Evolutionary conservation across 2,113 vertebrate species (phyloP).

Genomic region (Setophaga petechia): DNA sequence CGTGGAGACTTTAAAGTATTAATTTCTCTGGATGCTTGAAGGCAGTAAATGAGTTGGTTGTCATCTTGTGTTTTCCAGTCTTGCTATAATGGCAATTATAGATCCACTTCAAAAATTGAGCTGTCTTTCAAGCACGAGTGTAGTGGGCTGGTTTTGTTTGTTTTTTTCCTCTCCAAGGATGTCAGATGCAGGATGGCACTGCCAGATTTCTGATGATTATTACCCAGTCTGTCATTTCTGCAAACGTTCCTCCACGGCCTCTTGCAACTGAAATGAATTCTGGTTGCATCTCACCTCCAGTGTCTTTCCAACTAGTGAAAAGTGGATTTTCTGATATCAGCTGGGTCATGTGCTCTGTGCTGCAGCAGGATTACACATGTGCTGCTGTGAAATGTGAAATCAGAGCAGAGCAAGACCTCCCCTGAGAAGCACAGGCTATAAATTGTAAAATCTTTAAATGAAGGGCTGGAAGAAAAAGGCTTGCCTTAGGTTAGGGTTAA

Average conservation of each 20-base stretch:
- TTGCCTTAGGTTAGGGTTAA: slow-evolving; percentile 74
- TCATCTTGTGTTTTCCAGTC: not conserved
- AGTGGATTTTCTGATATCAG: slow-evolving; percentile 23
- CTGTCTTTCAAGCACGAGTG: not conserved
- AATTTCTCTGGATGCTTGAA: not conserved
- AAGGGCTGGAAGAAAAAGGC: slow-evolving; percentile 59
- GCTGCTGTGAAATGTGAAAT: slow-evolving; percentile 64
- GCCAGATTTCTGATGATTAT: not conserved
- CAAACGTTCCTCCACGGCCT: too few species aligned
- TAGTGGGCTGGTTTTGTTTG: not conserved
- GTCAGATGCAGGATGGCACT: not conserved
- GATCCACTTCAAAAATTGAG: not conserved
- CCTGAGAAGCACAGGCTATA: slow-evolving; percentile 73
- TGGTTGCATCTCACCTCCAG: not conserved
- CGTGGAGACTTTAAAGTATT: accelerated
- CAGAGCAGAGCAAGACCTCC: slow-evolving; percentile 73
- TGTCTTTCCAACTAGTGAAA: not conserved
- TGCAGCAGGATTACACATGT: slow-evolving; percentile 55
- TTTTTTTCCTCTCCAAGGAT: not conserved
- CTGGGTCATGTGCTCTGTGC: slow-evolving; percentile 16
- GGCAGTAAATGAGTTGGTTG: not conserved
- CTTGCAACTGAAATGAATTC: not conserved
- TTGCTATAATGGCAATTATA: not conserved
- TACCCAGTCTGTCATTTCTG: not conserved
- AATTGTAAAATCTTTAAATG: slow-evolving; percentile 76